Evolutionary conservation across 2,113 vertebrate species (phyloP), one percentile per base, ranked within the genome.

Genomic region (Acrocephalus kingi): DNA sequence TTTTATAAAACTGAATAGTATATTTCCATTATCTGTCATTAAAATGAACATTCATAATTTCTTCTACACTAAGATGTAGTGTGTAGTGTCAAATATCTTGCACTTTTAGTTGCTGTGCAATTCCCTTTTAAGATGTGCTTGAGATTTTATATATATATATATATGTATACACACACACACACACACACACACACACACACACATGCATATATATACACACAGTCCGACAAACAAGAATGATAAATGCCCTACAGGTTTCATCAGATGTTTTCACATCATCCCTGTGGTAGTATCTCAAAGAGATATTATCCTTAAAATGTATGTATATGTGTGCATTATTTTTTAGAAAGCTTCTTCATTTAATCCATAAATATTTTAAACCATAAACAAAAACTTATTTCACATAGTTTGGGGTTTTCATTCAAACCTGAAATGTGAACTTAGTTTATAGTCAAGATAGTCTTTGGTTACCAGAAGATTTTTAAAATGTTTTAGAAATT

Each of bases 361-460:
- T 91, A 77, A 75, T 93, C 20, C 28, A 52, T 43, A 63, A 52
- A 52, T 71, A 23, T 80, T 90, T 80, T 77, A 92, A 75, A 41
- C 20, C 19, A 84, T 69, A 96, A 96, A 84, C 30, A 94, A 80
- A 90, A 84, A 16, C 46, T 64, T 88, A 56, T 89, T 94, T 61
- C 68, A 91, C 52, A 85, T 90, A 92, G 86, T 63, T 88, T 84
- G 88, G 69, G 28, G 37, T 87, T 92, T 97, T 80, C 69, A 43
- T 68, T 96, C 63, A 94, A 95, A 94, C 82, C 58, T 93, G 93
- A 89, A 82, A 45, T 91, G 56, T 88, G 33, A 71, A 35, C 41
- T 95, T 89, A 25, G 20, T 64, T 95, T 78, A 52, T 13, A 73
- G 17, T 6, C 3, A 15, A 49, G 39, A 33, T 15, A 76, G 25